Conservation (phyloP, 2,888 invertebrate species). For the Nomada hirtipes region DNA sequence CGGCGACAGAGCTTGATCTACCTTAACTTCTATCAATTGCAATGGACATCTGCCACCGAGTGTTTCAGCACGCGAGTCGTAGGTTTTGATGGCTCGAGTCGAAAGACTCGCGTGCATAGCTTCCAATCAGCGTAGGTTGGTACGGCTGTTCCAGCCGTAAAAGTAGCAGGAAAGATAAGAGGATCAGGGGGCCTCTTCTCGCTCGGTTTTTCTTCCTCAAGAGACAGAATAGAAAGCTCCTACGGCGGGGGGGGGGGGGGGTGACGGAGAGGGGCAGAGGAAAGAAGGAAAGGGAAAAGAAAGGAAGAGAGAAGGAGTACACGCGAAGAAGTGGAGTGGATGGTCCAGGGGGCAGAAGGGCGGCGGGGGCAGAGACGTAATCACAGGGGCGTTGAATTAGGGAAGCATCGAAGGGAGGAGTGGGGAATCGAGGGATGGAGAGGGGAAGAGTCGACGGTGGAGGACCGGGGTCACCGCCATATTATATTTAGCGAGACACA, state of each 20-base stretch:
- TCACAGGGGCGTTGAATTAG: conserved; percentile 81
- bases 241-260: background rate
- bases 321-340: conserved; percentile 43
- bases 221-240: conserved; percentile 42
- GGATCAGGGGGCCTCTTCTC: conserved; percentile 43
- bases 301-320: conserved; percentile 25
- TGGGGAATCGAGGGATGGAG: conserved; percentile 54
- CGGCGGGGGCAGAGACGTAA: conserved; percentile 72
- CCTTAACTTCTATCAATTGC: too few species aligned
- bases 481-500: conserved; percentile 81
- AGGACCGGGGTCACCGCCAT: conserved; percentile 78
- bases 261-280: background rate
- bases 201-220: conserved; percentile 41
- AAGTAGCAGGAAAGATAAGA: conserved; percentile 41
- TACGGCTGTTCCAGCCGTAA: conserved; percentile 14
- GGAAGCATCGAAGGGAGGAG: conserved; percentile 69
- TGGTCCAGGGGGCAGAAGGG: conserved; percentile 43
- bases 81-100: too few species aligned
- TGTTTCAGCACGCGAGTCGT: too few species aligned
- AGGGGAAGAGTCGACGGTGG: conserved; percentile 62
- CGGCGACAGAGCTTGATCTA: too few species aligned
- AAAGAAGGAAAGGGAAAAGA: conserved; percentile 24
- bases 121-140: conserved; percentile 4
- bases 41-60: too few species aligned
- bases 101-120: background rate